Conservation (phyloP, 2,888 invertebrate species). For the Hecatera dysodea region DNA sequence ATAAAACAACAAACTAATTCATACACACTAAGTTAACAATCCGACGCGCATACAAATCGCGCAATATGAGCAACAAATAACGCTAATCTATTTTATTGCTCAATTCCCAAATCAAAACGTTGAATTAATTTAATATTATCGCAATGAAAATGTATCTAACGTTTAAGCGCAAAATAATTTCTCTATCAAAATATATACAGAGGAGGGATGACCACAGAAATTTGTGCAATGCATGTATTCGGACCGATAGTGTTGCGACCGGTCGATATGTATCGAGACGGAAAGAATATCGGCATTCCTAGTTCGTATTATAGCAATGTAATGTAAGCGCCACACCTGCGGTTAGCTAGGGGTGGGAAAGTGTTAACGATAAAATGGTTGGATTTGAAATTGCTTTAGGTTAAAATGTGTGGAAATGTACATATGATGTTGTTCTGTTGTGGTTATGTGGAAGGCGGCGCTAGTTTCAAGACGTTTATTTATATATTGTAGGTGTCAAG, state of each 20-base stretch:
- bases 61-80: slow-evolving; percentile 41
- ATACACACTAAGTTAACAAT: slow-evolving; percentile 15
- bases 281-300: slow-evolving; percentile 80
- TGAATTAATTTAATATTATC: slow-evolving; percentile 43
- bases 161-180: slow-evolving; percentile 17
- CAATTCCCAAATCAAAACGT: slow-evolving; percentile 36
- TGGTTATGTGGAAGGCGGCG: background rate
- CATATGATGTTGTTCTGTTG: background rate
- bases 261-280: slow-evolving; percentile 76
- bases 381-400: slow-evolving; percentile 10
- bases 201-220: slow-evolving; percentile 64
- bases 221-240: slow-evolving; percentile 56
- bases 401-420: background rate
- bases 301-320: slow-evolving; percentile 70
- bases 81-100: slow-evolving; percentile 30
- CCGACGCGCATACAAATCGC: slow-evolving; percentile 24
- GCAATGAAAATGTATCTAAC: slow-evolving; percentile 20
- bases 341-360: slow-evolving; percentile 71
- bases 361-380: slow-evolving; percentile 40
- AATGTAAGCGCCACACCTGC: slow-evolving; percentile 81
- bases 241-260: slow-evolving; percentile 75
- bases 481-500: background rate
- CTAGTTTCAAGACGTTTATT: background rate
- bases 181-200: slow-evolving; percentile 28
- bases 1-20: slow-evolving; percentile 33